Evolutionary conservation across 2,113 vertebrate species (phyloP), one percentile per base, ranked within the genome.

Genomic region (Crotophaga sulcirostris): DNA sequence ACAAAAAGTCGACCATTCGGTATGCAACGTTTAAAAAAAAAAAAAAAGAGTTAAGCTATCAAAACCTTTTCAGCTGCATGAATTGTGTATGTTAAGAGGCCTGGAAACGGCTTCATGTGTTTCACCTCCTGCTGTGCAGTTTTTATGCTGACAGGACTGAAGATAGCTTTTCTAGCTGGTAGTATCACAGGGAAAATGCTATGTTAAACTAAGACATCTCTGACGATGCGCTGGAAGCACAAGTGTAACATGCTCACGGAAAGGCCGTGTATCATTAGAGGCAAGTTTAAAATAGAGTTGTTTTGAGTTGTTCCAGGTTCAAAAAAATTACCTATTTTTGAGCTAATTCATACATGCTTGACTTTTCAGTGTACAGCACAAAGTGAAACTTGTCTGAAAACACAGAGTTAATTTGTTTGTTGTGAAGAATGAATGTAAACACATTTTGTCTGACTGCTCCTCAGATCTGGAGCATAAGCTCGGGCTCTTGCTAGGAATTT

Each of bases 31-130:
- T 34, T 0, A 7, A 44, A 49, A 56, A 59, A 58, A 72, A 31
- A 42, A 45, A 64, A 33, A 24, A 47, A 8, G 9, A 75, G 7
- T 67, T 86, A 84, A 74, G 68, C 83, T 58, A 95, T 87, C 90
- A 84, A 90, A 96, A 94, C 76, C 94, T 95, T 90, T 95, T 96
- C 91, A 94, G 55, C 73, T 87, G 80, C 73, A 92, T 93, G 89
- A 97, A 93, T 95, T 96, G 80, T 90, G 56, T 95, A 92, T 92
- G 95, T 92, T 95, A 95, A 93, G 89, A 96, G 95, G 93, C 93
- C 96, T 96, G 94, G 94, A 97, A 96, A 95, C 68, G 52, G 95
- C 91, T 95, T 95, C 74, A 84, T 95, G 80, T 97, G 80, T 91
- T 96, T 90, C 93, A 88, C 80, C 94, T 91, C 96, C 96, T 69